Evolutionary conservation across 2,797 vertebrate species (phyloP).

Genomic region (Podargus strigoides): DNA sequence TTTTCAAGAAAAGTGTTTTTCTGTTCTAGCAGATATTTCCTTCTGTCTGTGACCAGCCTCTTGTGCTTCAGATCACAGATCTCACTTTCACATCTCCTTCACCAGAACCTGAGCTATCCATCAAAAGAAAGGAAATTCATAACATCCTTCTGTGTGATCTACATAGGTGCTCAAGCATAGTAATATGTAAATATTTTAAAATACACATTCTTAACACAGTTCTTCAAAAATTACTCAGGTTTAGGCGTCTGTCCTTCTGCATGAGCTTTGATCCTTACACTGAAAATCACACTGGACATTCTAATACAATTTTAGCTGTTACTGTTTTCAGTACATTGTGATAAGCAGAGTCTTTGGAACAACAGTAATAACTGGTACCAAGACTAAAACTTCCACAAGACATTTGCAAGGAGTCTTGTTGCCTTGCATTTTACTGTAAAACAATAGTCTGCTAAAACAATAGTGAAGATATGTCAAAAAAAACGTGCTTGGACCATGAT

Average conservation of each 20-base stretch:
- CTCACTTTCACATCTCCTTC: neutral
- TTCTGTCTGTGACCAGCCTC: neutral
- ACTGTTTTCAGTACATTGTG: neutral
- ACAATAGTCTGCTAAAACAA: neutral
- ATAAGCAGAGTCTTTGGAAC: neutral
- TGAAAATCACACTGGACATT: neutral
- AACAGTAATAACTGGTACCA: neutral
- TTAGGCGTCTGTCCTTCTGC: neutral
- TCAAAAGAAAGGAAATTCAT: neutral
- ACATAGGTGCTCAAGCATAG: rapidly evolving
- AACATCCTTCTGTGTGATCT: neutral
- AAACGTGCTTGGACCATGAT: neutral
- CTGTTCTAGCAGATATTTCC: neutral
- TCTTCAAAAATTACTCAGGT: neutral
- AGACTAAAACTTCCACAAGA: neutral
- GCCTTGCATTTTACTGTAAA: neutral
- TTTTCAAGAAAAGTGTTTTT: neutral
- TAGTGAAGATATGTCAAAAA: neutral
- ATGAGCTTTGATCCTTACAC: neutral
- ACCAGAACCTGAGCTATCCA: neutral
- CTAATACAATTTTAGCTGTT: neutral
- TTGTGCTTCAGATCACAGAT: neutral
- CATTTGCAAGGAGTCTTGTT: neutral
- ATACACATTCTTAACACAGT: neutral
- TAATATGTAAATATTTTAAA: neutral